phyloP scores from a whole-genome alignment of 1,140 invertebrate species.

The Agrypnia vestita region DNA sequence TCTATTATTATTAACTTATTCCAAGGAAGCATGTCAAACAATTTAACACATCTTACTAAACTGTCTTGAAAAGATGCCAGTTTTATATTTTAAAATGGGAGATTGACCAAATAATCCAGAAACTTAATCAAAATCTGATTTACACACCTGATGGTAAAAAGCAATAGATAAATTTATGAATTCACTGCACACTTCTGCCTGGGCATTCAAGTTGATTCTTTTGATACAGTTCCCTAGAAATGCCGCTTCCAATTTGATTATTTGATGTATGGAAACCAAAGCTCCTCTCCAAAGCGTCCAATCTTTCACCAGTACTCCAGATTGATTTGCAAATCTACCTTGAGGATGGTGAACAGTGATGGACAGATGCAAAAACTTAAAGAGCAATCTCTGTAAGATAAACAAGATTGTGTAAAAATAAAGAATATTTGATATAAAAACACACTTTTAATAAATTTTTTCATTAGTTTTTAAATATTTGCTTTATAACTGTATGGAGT shows the following conservation, averaged over 20 bases:
- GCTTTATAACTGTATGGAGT: too few relatives aligned
- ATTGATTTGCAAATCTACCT: conserved; percentile 24
- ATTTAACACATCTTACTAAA: too few relatives aligned
- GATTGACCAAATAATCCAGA: too few relatives aligned
- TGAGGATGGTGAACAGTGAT: conserved; percentile 54
- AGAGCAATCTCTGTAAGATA: conserved; percentile 51
- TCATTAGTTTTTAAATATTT: too few relatives aligned
- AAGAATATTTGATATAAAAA: background rate
- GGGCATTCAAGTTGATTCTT: conserved; percentile 8
- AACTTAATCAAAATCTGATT: background rate
- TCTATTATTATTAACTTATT: too few relatives aligned
- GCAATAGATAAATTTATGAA: conserved; percentile 49
- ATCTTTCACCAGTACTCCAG: conserved; percentile 49
- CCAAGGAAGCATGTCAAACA: too few relatives aligned
- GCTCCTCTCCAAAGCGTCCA: conserved; percentile 43
- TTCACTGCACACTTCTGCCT: conserved; percentile 31
- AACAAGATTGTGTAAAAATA: background rate
- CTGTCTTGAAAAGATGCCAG: too few relatives aligned
- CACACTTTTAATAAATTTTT: too few relatives aligned
- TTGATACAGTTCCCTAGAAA: conserved; percentile 34
- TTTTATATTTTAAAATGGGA: too few relatives aligned
- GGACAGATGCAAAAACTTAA: conserved; percentile 50
- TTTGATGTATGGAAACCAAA: conserved; percentile 41
- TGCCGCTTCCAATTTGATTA: conserved; percentile 44
- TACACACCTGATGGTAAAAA: conserved; percentile 52